phyloP scores from a whole-genome alignment of 2,113 vertebrate genomes.

The Podiceps cristatus region DNA sequence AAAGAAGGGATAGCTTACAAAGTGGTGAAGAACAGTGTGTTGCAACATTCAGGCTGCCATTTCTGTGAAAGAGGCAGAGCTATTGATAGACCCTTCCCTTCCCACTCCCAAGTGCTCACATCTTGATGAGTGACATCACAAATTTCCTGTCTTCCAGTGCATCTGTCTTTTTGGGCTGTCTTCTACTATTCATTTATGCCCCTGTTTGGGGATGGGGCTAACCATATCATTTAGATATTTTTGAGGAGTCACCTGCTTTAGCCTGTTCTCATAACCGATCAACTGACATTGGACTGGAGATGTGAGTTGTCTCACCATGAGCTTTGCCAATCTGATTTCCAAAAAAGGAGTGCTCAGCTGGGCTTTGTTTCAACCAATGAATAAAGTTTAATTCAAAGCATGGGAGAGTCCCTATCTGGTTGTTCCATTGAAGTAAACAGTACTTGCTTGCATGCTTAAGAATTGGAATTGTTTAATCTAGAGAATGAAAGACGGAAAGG shows the following conservation, averaged over 20 bases:
- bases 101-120: background rate
- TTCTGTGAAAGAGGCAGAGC: background rate
- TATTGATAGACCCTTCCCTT: background rate
- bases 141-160: background rate
- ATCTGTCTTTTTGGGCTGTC: background rate
- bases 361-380: background rate
- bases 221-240: background rate
- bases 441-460: background rate
- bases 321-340: background rate
- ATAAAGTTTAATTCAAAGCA: background rate
- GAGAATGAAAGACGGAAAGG: background rate
- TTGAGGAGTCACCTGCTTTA: background rate
- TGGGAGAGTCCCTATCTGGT: background rate
- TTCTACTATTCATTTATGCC: background rate
- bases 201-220: accelerated
- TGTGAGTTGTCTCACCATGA: accelerated
- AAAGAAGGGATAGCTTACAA: background rate
- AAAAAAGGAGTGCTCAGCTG: accelerated
- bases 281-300: background rate
- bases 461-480: background rate
- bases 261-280: background rate
- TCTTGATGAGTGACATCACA: background rate
- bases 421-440: background rate
- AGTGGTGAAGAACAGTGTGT: background rate
- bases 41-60: background rate